These are phyloP conservation scores for Zaprionus inermis DNA, from an alignment of 1,140 invertebrate genomes.

Conservation along the genomic window DNA sequence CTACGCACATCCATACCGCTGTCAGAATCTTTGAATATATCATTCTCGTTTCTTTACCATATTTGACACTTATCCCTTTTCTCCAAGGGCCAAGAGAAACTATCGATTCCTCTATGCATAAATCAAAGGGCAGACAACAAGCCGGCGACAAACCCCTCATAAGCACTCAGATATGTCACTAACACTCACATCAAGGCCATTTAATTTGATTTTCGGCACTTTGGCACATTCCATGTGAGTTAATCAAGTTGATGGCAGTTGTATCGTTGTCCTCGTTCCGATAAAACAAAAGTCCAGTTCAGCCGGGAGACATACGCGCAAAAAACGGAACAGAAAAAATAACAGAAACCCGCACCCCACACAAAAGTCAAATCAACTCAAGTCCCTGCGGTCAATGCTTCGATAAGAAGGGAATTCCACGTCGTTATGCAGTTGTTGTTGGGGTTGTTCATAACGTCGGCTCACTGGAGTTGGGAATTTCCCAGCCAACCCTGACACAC, in stretches of 20 bases:
- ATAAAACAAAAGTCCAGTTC: slow-evolving; percentile 74
- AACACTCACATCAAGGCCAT: slow-evolving; percentile 78
- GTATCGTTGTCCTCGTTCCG: slow-evolving; percentile 55
- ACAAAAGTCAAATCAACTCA: not conserved
- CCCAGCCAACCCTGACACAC: slow-evolving; percentile 8
- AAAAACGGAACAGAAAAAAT: slow-evolving; percentile 38
- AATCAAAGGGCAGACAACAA: slow-evolving; percentile 53
- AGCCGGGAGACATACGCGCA: slow-evolving; percentile 56
- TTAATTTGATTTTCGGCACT: slow-evolving; percentile 83
- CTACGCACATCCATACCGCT: not conserved
- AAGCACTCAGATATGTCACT: slow-evolving; percentile 71
- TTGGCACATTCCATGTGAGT: slow-evolving; percentile 66
- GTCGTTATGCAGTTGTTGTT: slow-evolving; percentile 34
- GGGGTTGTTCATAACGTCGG: slow-evolving; percentile 42
- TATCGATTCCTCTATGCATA: slow-evolving; percentile 76
- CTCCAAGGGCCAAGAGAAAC: slow-evolving; percentile 72
- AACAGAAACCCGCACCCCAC: not conserved
- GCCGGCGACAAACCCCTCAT: slow-evolving; percentile 28
- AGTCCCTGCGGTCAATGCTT: slow-evolving; percentile 43
- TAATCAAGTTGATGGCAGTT: slow-evolving; percentile 80
- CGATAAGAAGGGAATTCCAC: slow-evolving; percentile 53
- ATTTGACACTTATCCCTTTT: slow-evolving; percentile 75
- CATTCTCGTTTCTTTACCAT: slow-evolving; percentile 32
- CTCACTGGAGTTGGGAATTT: slow-evolving; percentile 19
- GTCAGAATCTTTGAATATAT: slow-evolving; percentile 54